Evolutionary conservation across 2,888 invertebrate genomes (phyloP).

Genomic region (Linnaemya tessellans): DNA sequence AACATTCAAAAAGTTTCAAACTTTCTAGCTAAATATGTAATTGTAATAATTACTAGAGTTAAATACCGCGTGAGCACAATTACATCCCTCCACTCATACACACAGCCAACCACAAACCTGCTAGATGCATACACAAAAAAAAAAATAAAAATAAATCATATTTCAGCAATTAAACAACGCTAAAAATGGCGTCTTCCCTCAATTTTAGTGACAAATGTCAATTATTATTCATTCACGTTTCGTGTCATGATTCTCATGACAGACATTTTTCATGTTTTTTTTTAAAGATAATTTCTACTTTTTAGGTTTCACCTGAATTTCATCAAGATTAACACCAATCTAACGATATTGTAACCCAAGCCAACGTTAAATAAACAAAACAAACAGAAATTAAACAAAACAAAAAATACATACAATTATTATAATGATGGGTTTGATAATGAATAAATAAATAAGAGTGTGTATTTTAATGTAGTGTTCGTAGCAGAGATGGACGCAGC

Average conservation of each 20-base stretch:
- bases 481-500: conserved; percentile 6
- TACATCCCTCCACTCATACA: background rate
- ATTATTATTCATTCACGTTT: conserved; percentile 53
- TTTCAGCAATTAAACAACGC: conserved; percentile 38
- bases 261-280: conserved; percentile 35
- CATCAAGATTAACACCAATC: conserved; percentile 73
- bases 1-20: conserved; percentile 35
- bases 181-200: background rate
- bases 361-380: conserved; percentile 43
- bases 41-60: conserved; percentile 80
- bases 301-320: conserved; percentile 72
- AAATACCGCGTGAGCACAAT: conserved; percentile 78
- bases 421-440: conserved; percentile 63
- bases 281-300: conserved; percentile 52
- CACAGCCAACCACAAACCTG: too few relatives aligned
- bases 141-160: conserved; percentile 8
- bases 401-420: conserved; percentile 62
- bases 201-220: conserved; percentile 52
- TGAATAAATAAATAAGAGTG: conserved; percentile 33
- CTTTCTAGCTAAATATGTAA: conserved; percentile 73
- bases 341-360: conserved; percentile 47
- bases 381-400: conserved; percentile 32
- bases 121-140: background rate
- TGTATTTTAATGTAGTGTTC: conserved; percentile 30
- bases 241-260: conserved; percentile 52